A percentile compares a stretch with the other conserved stretches of the same genome.
Conservation (phyloP, 2,888 invertebrate species). For the Chymomyza procnemis region DNA sequence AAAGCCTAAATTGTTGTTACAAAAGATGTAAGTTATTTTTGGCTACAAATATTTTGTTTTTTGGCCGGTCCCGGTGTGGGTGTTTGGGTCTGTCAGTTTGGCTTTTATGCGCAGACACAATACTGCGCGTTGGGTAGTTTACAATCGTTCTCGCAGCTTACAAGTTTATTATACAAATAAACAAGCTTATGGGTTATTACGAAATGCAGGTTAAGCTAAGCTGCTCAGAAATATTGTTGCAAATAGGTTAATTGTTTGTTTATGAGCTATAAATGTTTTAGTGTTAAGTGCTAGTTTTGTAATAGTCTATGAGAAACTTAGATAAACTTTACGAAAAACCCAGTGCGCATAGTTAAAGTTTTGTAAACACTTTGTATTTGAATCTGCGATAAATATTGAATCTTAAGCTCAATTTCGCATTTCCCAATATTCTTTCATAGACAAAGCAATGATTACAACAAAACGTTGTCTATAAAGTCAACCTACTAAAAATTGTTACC, state of each 20-base stretch:
- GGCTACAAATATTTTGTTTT: conserved; percentile 32
- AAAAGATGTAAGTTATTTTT: not conserved
- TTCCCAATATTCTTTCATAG: no score
- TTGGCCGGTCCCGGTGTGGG: not conserved
- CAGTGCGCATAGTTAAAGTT: no score
- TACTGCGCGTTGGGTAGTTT: not conserved
- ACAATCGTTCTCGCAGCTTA: not conserved
- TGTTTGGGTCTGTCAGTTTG: conserved; percentile 18
- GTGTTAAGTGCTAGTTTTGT: no score
- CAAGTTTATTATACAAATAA: not conserved
- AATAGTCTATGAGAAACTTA: no score
- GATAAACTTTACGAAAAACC: no score
- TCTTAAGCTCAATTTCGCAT: no score
- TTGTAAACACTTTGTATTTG: no score
- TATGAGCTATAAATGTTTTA: not conserved
- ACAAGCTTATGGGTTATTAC: not conserved
- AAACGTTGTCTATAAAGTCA: no score
- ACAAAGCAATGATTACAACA: no score
- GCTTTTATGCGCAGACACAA: not conserved
- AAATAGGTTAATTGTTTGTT: not conserved
- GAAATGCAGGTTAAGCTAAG: not conserved
- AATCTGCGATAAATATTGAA: no score
- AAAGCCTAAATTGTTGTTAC: conserved; percentile 14
- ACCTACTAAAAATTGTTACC: no score
- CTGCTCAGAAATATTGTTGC: not conserved